These are phyloP conservation scores for Benitochromis conjunctus DNA, from an alignment of 2,113 vertebrate genomes.

Conservation along the genomic window DNA sequence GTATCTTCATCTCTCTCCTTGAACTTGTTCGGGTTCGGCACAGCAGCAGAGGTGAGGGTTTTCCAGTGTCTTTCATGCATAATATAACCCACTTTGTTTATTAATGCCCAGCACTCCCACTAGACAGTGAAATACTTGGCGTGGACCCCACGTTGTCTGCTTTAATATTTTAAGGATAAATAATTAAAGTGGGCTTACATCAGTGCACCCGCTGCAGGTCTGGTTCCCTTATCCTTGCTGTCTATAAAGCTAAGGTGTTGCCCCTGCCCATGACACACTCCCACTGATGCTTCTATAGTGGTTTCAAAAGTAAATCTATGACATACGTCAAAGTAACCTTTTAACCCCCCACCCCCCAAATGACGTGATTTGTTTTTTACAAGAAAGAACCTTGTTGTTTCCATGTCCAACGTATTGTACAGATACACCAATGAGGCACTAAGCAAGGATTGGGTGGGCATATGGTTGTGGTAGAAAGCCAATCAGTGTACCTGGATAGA, in stretches of 20 bases:
- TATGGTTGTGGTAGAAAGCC: not conserved
- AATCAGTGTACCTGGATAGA: not conserved
- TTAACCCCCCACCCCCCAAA: accelerated
- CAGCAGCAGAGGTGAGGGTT: conserved; percentile 21
- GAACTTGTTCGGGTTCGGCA: not conserved
- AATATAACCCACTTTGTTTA: conserved; percentile 67
- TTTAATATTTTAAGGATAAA: conserved; percentile 71
- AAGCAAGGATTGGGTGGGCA: not conserved
- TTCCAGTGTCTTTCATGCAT: conserved; percentile 61
- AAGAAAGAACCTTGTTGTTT: not conserved
- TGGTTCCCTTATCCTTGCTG: not conserved
- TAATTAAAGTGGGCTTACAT: conserved; percentile 67
- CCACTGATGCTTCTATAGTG: not conserved
- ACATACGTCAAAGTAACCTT: not conserved
- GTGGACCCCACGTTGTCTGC: conserved; percentile 10
- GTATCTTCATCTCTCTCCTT: conserved; percentile 15
- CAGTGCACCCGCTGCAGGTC: conserved; percentile 41
- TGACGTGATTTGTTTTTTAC: conserved; percentile 2
- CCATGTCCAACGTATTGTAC: not conserved
- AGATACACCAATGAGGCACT: not conserved
- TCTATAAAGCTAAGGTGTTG: conserved; percentile 36
- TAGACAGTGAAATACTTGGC: conserved; percentile 30
- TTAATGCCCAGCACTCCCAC: conserved; percentile 55
- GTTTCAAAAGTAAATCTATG: conserved; percentile 29
- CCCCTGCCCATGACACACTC: not conserved